Conservation (phyloP, 2,888 invertebrate genomes). For the Orthosia gracilis region DNA sequence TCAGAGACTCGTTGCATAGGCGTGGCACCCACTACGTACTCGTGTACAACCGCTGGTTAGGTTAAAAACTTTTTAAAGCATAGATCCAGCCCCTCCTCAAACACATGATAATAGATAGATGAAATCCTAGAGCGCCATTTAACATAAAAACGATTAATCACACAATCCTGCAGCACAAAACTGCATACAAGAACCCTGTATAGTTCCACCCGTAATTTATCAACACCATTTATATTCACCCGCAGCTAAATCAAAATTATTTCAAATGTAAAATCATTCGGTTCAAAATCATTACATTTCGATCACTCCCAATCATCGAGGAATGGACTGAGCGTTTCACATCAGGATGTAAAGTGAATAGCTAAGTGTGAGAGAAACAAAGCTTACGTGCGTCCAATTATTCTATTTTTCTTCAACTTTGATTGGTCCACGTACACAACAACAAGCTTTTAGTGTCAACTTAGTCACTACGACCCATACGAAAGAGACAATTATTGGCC, state of each 20-base stretch:
- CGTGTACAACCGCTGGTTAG: too few relatives aligned
- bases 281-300: conserved; percentile 30
- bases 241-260: conserved; percentile 55
- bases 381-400: neutral
- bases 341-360: neutral
- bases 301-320: neutral
- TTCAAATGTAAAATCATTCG: conserved; percentile 49
- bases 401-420: neutral
- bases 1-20: too few relatives aligned
- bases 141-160: neutral
- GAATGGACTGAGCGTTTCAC: neutral
- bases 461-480: neutral
- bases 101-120: too few relatives aligned
- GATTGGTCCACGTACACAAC: too few relatives aligned
- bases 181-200: neutral
- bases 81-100: too few relatives aligned
- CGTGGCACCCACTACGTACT: too few relatives aligned
- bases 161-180: neutral
- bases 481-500: neutral
- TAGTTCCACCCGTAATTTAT: conserved; percentile 23
- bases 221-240: conserved; percentile 39
- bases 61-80: too few relatives aligned
- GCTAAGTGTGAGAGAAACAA: neutral
- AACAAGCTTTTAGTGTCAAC: neutral
- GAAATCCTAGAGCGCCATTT: neutral